Evolutionary conservation across 2,797 vertebrate species (phyloP).

Genomic region (Acomys russatus): DNA sequence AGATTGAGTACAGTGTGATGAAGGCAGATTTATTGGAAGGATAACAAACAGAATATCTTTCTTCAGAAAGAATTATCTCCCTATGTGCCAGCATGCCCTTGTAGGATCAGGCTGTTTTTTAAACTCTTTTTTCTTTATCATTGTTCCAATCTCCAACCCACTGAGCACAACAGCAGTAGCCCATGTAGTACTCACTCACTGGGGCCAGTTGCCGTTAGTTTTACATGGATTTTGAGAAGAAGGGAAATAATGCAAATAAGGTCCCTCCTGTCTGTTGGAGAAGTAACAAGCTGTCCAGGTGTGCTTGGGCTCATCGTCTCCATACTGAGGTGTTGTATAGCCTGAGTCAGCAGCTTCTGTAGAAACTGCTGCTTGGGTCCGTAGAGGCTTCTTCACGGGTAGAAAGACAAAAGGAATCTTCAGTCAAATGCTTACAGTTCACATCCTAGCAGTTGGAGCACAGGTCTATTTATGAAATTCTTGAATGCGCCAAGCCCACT

Average conservation of each 20-base stretch:
- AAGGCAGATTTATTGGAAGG: background rate
- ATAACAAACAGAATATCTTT: background rate
- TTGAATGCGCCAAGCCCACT: background rate
- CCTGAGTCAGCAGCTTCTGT: accelerated
- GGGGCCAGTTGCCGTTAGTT: accelerated
- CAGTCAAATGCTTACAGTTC: background rate
- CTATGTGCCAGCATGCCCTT: background rate
- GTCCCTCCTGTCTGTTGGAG: too few species aligned
- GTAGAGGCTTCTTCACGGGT: background rate
- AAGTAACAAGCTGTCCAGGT: background rate
- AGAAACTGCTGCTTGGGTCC: background rate
- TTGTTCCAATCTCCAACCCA: background rate
- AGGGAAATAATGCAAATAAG: background rate
- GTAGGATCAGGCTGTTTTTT: background rate
- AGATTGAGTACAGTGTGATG: background rate
- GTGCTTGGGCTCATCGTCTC: background rate
- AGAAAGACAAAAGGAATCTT: background rate
- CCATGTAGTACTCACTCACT: background rate
- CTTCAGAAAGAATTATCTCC: background rate
- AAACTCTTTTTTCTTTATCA: background rate
- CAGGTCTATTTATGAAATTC: background rate
- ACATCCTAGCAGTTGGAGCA: background rate
- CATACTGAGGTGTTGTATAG: accelerated
- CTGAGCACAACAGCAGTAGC: background rate
- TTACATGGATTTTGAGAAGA: background rate